Base-by-base conservation (phyloP, 2,888 invertebrate species). In the Parnassius smintheus region DNA sequence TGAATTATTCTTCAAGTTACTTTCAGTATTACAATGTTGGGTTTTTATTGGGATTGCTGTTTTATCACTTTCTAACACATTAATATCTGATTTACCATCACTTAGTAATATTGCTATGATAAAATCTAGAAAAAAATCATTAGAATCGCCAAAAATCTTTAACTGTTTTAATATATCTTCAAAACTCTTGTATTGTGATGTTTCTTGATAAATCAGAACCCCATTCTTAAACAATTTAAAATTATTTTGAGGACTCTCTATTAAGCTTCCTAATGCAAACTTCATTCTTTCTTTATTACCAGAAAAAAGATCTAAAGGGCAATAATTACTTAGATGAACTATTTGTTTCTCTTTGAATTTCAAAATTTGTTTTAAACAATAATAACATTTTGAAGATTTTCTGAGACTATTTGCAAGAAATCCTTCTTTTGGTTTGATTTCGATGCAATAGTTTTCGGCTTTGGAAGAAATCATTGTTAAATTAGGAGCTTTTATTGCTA, bases 231-330 rank as follows among this genome's bases (percentile, higher is more conserved):
- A 94, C 49, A 94, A 77, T 79, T 93, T 93, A 8, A 94, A 86
- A 77, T 95, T 95, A 76, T 94, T 94, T 72, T 95, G 94, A 55
- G 94, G 94, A 70, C 92, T 93, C 12, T 83, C 72, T 18, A 93
- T 78, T 46, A 95, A 77, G 59, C 82, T 87, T 54, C 80, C 67
- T 13, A 94, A 69, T 10, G 94, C 92, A 69, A 76, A 75, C 70
- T 86, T 92, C 93, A 94, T 94, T 74, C 93, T 85, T 12, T 67
- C 65, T 68, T 75, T 85, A 65, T 92, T 81, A 51, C 95, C 95
- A 66, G 95, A 95, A 85, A 94, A 96, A 45, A 96, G 84, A 76
- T 95, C 94, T 62, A 95, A 78, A 0, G 96, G 96, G 72, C 96
- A 96, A 75, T 95, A 96, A n/a, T 82, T 77, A 75, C 94, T 95